Evolutionary conservation across 2,888 invertebrate species (phyloP), one percentile per base, ranked within the genome.

Genomic region (Doris montereyensis): DNA sequence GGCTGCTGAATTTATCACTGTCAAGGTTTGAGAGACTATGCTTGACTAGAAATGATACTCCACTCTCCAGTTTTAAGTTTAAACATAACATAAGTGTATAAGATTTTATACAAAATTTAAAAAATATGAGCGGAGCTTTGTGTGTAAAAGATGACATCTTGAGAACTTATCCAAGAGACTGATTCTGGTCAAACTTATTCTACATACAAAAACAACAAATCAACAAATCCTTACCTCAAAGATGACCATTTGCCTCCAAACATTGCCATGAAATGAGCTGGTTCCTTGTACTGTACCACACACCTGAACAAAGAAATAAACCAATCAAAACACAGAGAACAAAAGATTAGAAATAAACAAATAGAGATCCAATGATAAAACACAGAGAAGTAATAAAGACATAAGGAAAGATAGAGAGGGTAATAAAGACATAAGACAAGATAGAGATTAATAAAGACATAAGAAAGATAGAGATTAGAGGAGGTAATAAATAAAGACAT

Each of bases 281-380:
- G 97, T 92, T 97, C 97, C 89, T 96, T 95, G 77, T 96, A 96
- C 92, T 97, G 97, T 68, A 95, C 94, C 4, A 97, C 94, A 91
- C 96, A n/a, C n/a, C n/a, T n/a, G n/a, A n/a, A 41, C 8, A 41
- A 17, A 41, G 52, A 41, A 17, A 41, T 5, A 41, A n/a, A 21
- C 13, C 4, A n/a, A 62, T 5, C 8, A 5, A 62, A n/a, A n/a
- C 13, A n/a, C 13, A 62, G n/a, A n/a, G n/a, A n/a, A 21, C 4
- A 21, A 62, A 5, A 21, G 62, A 62, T 8, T 13, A 21, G 62
- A 41, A 17, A 41, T 5, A 41, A 17, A 41, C 8, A 41, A 41
- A 41, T 5, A 10, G 52, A 41, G 52, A 62, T 4, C 8, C 13
- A n/a, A 21, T 13, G 62, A n/a, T 8, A 13, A 21, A n/a, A 21